A percentile compares a stretch with the other conserved stretches of the same genome.
phyloP scores from a whole-genome alignment of 2,113 vertebrate genomes.

The Cathartes aura region DNA sequence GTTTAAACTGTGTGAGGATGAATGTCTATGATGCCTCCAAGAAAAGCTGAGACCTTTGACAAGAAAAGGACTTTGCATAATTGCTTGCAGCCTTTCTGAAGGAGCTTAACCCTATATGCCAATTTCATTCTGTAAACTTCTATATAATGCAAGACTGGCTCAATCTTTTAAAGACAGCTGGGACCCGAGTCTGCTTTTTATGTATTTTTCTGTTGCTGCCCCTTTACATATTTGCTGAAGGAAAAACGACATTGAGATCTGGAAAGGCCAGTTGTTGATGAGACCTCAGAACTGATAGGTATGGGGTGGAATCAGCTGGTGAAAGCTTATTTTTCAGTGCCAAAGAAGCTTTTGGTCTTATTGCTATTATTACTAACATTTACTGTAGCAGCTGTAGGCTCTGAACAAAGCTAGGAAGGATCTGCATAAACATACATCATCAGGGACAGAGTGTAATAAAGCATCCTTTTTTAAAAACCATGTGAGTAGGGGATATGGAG shows the following conservation, averaged over 20 bases:
- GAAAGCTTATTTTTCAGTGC: not conserved
- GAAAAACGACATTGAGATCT: not conserved
- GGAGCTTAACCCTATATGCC: not conserved
- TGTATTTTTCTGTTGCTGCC: not conserved
- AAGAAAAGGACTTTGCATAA: not conserved
- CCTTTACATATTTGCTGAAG: not conserved
- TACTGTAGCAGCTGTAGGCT: not conserved
- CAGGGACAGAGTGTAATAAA: not conserved
- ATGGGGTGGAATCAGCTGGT: not conserved
- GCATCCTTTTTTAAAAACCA: not conserved
- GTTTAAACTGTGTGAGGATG: not conserved
- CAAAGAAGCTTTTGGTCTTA: constrained; percentile 44
- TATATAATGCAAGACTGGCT: not conserved
- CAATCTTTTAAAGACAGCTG: not conserved
- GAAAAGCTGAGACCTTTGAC: not conserved
- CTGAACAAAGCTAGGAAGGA: constrained; percentile 22
- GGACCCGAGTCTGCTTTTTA: not conserved
- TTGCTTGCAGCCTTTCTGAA: not conserved
- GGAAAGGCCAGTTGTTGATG: not conserved
- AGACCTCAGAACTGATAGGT: not conserved
- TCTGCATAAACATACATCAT: constrained; percentile 28
- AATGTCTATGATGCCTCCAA: not conserved
- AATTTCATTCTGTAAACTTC: not conserved
- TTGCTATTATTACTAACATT: constrained; percentile 19
- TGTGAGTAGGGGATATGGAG: not conserved